These are phyloP conservation scores for Neolamprologus fasciatus DNA, from an alignment of 2,113 vertebrate species.

Conservation along the genomic window DNA sequence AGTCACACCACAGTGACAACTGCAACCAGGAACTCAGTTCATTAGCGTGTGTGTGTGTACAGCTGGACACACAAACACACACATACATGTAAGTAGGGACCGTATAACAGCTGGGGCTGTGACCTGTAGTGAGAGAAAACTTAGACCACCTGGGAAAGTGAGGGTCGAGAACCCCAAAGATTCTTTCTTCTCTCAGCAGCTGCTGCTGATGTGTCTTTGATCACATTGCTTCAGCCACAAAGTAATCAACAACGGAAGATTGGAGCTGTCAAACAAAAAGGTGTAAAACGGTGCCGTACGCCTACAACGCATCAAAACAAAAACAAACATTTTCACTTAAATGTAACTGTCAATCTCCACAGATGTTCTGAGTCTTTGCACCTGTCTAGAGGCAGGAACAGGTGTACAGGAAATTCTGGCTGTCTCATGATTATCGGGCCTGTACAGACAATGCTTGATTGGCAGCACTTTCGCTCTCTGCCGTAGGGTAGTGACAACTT, in stretches of 20 bases:
- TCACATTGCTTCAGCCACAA: neutral
- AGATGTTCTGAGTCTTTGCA: neutral
- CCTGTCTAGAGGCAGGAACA: neutral
- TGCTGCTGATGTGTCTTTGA: neutral
- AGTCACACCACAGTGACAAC: constrained; percentile 55
- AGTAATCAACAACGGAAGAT: neutral
- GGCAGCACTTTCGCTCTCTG: neutral
- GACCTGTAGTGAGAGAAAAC: neutral
- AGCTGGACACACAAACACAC: constrained; percentile 57
- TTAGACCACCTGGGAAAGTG: neutral
- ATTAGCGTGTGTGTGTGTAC: constrained; percentile 62
- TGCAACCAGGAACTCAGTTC: constrained; percentile 49
- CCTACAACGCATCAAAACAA: fast-evolving
- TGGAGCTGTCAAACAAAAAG: neutral
- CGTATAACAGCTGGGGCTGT: constrained; percentile 23
- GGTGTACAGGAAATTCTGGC: neutral
- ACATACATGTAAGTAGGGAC: constrained; percentile 10
- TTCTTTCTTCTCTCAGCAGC: neutral
- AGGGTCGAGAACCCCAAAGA: neutral
- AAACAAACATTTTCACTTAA: neutral
- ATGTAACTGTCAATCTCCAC: neutral
- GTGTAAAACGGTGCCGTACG: neutral
- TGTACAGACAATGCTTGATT: neutral
- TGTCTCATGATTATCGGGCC: neutral
- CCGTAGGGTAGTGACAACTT: neutral